phyloP scores from a whole-genome alignment of 2,888 invertebrate species.

The Amphipyra berbera region DNA sequence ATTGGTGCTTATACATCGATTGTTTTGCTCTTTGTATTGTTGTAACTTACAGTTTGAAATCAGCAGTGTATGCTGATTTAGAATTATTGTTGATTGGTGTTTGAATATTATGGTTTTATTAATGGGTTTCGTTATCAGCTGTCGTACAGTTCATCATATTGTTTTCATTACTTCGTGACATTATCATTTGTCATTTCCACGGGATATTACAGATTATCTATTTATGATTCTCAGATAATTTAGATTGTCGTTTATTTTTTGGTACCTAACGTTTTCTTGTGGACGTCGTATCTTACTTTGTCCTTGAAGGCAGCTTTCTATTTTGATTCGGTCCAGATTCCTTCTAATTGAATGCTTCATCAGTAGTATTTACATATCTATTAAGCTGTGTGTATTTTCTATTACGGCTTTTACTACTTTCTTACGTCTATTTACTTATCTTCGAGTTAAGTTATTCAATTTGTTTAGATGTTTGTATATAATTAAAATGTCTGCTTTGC shows the following conservation, averaged over 20 bases:
- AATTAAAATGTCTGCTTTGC: slow-evolving; percentile 24
- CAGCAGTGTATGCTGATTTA: slow-evolving; percentile 41
- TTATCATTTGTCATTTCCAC: slow-evolving; percentile 57
- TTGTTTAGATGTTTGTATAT: slow-evolving; percentile 10
- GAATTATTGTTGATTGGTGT: slow-evolving; percentile 16
- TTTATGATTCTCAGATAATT: slow-evolving; percentile 26
- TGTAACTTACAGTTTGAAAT: slow-evolving; percentile 16
- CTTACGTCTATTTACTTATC: slow-evolving; percentile 32
- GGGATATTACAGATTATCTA: slow-evolving; percentile 46
- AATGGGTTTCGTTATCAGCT: slow-evolving; percentile 64
- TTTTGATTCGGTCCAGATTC: slow-evolving; percentile 21
- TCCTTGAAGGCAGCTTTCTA: slow-evolving; percentile 39
- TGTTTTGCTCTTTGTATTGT: slow-evolving; percentile 35
- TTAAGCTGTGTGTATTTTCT: slow-evolving; percentile 18
- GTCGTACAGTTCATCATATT: slow-evolving; percentile 64
- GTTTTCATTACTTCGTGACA: slow-evolving; percentile 64
- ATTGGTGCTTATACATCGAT: slow-evolving; percentile 60
- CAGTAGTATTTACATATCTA: slow-evolving; percentile 30
- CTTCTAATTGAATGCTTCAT: slow-evolving; percentile 29
- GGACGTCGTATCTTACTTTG: slow-evolving; percentile 8
- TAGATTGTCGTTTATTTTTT: slow-evolving; percentile 5
- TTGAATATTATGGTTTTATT: slow-evolving; percentile 51
- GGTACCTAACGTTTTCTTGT: slow-evolving; percentile 4
- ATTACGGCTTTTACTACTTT: slow-evolving; percentile 30
- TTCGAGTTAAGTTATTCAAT: slow-evolving; percentile 1